Evolutionary conservation across 2,797 vertebrate species (phyloP).

Genomic region (Premnoplex brunnescens): DNA sequence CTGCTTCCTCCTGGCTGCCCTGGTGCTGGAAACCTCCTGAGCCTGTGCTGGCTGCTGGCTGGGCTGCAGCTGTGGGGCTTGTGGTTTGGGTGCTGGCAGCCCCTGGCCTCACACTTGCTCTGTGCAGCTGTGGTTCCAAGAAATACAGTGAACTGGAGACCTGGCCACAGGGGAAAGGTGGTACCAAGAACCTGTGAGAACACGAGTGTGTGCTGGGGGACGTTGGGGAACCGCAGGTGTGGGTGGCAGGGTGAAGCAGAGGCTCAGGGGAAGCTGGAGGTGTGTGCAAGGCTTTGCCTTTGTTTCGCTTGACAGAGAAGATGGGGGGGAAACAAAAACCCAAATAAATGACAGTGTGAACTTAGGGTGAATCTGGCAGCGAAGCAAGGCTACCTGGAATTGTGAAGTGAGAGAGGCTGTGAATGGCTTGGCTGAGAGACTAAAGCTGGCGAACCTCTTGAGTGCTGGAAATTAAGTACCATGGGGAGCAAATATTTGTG

Average conservation of each 20-base stretch:
- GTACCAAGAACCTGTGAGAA: conserved; percentile 66
- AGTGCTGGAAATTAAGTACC: background rate
- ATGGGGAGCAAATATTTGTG: background rate
- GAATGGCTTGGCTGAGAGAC: background rate
- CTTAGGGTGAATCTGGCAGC: background rate
- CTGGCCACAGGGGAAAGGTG: background rate
- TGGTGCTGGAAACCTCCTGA: background rate
- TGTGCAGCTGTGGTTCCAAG: conserved; percentile 73
- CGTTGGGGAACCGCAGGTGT: background rate
- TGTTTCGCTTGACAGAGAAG: background rate
- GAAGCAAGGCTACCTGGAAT: conserved; percentile 49
- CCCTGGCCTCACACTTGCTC: background rate
- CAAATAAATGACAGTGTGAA: background rate
- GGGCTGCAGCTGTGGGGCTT: conserved; percentile 21
- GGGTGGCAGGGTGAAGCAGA: conserved; percentile 21
- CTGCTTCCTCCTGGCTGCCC: background rate
- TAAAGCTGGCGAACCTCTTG: background rate
- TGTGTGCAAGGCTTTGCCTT: background rate
- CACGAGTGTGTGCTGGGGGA: background rate
- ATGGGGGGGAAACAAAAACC: background rate
- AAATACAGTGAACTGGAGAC: conserved; percentile 54
- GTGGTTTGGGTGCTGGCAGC: conserved; percentile 52
- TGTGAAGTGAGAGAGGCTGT: background rate
- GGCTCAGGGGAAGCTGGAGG: conserved; percentile 33
- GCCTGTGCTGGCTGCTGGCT: background rate